Evolutionary conservation across 92 coral and sea anemone species (phyloP).

Genomic region (Phenganax stokvisi): DNA sequence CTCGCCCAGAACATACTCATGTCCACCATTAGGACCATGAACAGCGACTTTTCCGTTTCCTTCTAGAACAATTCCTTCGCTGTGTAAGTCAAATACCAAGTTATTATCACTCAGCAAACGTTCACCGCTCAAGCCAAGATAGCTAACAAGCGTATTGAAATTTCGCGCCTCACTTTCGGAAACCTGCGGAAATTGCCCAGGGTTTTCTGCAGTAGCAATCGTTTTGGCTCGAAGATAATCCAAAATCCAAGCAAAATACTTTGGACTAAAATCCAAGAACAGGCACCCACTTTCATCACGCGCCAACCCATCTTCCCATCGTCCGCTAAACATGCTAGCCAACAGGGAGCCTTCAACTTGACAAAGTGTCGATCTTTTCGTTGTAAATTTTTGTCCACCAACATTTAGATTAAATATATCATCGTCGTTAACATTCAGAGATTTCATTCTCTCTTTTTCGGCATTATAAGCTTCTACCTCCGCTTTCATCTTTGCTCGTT

Average conservation of each 20-base stretch:
- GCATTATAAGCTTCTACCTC: background rate
- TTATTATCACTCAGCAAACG: too few relatives aligned
- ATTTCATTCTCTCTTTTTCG: background rate
- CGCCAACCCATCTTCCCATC: background rate
- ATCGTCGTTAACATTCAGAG: background rate
- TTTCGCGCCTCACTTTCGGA: background rate
- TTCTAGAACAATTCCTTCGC: background rate
- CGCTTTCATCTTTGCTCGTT: background rate
- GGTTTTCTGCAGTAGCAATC: background rate
- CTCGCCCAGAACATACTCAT: background rate
- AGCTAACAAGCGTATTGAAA: background rate
- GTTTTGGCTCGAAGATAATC: constrained; percentile 5
- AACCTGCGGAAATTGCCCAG: background rate
- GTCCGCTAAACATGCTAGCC: constrained; percentile 1
- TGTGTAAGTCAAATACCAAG: background rate
- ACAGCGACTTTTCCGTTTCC: constrained; percentile 3
- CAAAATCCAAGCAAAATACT: constrained; percentile 3
- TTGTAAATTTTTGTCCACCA: constrained; percentile 8
- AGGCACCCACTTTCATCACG: background rate
- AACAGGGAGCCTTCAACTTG: constrained; percentile 10
- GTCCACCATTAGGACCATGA: background rate
- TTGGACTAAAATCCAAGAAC: constrained; percentile 4
- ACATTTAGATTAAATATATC: constrained; percentile 1
- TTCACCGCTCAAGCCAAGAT: constrained; percentile 15
- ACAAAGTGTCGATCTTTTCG: constrained; percentile 9